These are phyloP conservation scores for Electrona antarctica DNA, from an alignment of 2,113 vertebrate genomes.

Conservation along the genomic window DNA sequence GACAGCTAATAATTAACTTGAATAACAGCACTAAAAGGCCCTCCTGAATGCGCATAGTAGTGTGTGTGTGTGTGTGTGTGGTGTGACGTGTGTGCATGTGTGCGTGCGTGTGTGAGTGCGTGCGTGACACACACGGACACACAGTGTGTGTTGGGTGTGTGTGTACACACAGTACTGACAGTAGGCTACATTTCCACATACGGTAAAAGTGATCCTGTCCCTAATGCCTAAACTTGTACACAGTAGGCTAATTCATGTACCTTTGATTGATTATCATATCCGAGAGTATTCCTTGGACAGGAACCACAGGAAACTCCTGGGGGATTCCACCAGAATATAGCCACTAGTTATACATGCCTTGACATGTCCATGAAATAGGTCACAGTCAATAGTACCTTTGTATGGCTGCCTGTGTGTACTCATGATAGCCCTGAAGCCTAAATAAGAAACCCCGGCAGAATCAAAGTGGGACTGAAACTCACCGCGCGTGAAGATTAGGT, in stretches of 20 bases:
- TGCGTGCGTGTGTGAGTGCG: not conserved
- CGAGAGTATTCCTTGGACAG: not conserved
- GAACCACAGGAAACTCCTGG: conserved; percentile 1
- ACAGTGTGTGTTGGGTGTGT: not conserved
- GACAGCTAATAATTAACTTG: conserved; percentile 22
- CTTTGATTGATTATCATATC: conserved; percentile 18
- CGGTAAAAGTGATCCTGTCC: too few relatives aligned
- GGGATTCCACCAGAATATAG: not conserved
- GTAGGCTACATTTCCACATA: too few relatives aligned
- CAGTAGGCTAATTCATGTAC: not conserved
- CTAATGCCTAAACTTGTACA: conserved; percentile 6
- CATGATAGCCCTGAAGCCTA: not conserved
- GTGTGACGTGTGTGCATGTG: not conserved
- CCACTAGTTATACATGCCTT: conserved; percentile 33
- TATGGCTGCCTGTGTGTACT: not conserved
- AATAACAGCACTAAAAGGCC: not conserved
- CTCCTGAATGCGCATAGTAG: not conserved
- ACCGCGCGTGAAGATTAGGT: conserved; percentile 5
- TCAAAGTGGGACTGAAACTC: conserved; percentile 4
- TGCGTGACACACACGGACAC: not conserved
- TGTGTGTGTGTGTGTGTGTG: conserved; percentile 1
- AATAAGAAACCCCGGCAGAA: conserved; percentile 34
- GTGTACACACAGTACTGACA: too few relatives aligned
- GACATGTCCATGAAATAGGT: conserved; percentile 34
- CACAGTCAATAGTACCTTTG: conserved; percentile 7